Percentiles rank a stretch among this genome's conserved stretches.
phyloP scores from a whole-genome alignment of 2,888 invertebrate genomes.

The Trichogramma evanescens region DNA sequence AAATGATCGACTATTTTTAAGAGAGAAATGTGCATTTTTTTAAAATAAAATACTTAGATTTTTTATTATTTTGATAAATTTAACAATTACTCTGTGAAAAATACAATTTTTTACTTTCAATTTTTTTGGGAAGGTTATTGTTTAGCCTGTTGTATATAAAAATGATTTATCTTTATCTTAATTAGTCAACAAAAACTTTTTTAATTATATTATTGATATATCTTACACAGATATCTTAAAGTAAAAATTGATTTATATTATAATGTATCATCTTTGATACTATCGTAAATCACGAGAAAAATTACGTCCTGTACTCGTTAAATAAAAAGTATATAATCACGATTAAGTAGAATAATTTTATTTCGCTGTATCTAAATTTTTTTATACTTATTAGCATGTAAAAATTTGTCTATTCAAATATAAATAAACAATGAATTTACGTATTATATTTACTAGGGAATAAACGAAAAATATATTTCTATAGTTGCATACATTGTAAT shows the following conservation, averaged over 20 bases:
- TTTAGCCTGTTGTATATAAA: conserved; percentile 7
- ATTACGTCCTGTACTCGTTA: neutral
- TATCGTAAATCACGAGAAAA: no score
- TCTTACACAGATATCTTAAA: neutral
- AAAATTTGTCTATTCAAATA: neutral
- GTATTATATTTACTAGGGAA: conserved; percentile 11
- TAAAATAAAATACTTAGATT: neutral
- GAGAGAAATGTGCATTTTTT: neutral
- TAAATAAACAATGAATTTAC: neutral
- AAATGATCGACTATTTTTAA: neutral
- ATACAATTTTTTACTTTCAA: neutral
- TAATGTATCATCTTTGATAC: neutral
- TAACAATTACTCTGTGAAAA: conserved; percentile 1
- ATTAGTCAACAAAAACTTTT: conserved; percentile 12
- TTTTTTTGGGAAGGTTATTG: no score
- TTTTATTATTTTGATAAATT: neutral
- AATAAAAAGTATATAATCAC: neutral
- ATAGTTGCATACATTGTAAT: conserved; percentile 6
- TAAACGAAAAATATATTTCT: conserved; percentile 2
- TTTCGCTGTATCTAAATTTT: conserved; percentile 3
- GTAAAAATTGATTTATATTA: conserved; percentile 3
- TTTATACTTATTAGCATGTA: conserved; percentile 5
- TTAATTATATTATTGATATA: conserved; percentile 5
- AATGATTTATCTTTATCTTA: neutral
- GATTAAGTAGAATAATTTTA: conserved; percentile 2